Percentiles rank a stretch among this genome's conserved stretches.
Evolutionary conservation across 1,140 invertebrate species (phyloP).

Genomic region (Carcinoscorpius rotundicauda): DNA sequence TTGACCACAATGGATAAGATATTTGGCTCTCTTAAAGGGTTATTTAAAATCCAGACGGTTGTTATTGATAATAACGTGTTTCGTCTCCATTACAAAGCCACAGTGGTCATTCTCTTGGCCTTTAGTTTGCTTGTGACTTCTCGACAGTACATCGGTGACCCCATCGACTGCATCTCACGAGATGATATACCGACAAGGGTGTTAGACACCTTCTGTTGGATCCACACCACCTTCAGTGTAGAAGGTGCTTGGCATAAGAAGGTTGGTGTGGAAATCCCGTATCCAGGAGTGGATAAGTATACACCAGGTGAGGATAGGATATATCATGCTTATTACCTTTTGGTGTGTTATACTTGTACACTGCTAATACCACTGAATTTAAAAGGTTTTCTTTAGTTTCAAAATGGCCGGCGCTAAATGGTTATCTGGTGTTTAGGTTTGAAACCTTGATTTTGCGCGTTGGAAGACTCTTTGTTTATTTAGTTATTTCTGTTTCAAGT

Average conservation of each 20-base stretch:
- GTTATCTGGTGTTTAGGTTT: too few relatives aligned
- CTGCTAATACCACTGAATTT: too few relatives aligned
- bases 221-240: constrained; percentile 85
- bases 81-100: constrained; percentile 83
- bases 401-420: too few relatives aligned
- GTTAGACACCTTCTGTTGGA: constrained; percentile 85
- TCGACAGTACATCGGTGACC: constrained; percentile 53
- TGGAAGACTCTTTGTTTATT: too few relatives aligned
- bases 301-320: constrained; percentile 30
- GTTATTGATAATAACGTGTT: constrained; percentile 85
- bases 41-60: constrained; percentile 58
- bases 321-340: constrained; percentile 77
- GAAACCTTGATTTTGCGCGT: too few relatives aligned
- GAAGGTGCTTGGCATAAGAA: constrained; percentile 55
- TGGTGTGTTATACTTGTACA: too few relatives aligned
- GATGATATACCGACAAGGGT: constrained; percentile 67
- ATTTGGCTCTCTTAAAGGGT: constrained; percentile 80
- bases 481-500: too few relatives aligned
- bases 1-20: constrained; percentile 60
- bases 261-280: constrained; percentile 50
- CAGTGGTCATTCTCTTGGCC: constrained; percentile 74
- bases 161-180: constrained; percentile 87
- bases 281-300: constrained; percentile 24
- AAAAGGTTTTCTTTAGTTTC: too few relatives aligned
- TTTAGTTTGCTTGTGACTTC: constrained; percentile 81